phyloP scores from a whole-genome alignment of 2,888 invertebrate species.

The Lordiphosa fenestrarum region DNA sequence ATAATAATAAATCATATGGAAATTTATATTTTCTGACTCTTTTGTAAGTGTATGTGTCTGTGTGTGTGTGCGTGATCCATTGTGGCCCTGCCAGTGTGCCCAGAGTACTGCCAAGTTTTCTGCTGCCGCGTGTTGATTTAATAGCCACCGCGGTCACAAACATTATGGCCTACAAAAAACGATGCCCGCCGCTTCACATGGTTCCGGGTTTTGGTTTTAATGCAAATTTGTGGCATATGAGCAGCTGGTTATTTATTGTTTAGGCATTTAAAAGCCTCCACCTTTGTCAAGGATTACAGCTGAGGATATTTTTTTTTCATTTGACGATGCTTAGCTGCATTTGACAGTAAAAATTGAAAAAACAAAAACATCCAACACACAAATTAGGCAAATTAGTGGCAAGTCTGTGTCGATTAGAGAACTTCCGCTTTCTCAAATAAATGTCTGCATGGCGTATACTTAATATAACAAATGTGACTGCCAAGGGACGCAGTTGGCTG shows the following conservation, averaged over 20 bases:
- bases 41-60: slow-evolving; percentile 11
- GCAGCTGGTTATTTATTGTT: slow-evolving; percentile 67
- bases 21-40: slow-evolving; percentile 43
- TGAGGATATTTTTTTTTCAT: slow-evolving; percentile 24
- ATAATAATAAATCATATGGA: slow-evolving; percentile 71
- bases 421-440: slow-evolving; percentile 1
- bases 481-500: slow-evolving; percentile 11
- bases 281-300: slow-evolving; percentile 7
- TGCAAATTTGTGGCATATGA: slow-evolving; percentile 64
- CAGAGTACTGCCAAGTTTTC: slow-evolving; percentile 27
- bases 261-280: slow-evolving; percentile 54
- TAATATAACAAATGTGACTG: slow-evolving; percentile 45
- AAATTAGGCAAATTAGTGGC: slow-evolving; percentile 1
- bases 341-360: slow-evolving; percentile 30
- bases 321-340: slow-evolving; percentile 49
- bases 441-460: slow-evolving; percentile 48
- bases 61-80: slow-evolving; percentile 24
- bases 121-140: slow-evolving; percentile 68
- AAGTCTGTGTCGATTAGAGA: background rate
- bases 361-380: no score
- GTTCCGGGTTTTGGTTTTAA: slow-evolving; percentile 45
- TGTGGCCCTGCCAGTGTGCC: slow-evolving; percentile 31
- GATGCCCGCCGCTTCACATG: slow-evolving; percentile 13
- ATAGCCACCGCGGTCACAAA: slow-evolving; percentile 70
- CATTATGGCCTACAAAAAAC: slow-evolving; percentile 59